A percentile compares a stretch with the other conserved stretches of the same genome.
Conservation (phyloP, 2,113 vertebrate species). For the Thamnophis sirtalis region DNA sequence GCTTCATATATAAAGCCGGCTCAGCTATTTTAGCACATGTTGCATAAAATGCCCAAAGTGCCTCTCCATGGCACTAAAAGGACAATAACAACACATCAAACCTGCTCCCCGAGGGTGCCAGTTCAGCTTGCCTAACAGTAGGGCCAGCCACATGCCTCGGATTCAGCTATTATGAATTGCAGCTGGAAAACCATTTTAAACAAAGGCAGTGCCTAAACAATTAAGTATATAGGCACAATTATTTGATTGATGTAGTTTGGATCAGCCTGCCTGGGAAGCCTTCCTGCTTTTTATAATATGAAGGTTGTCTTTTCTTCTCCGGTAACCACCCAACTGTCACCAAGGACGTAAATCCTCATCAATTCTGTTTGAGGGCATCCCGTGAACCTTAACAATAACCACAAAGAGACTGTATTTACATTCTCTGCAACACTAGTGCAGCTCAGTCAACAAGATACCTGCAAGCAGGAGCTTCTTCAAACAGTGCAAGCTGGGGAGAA, state of each 20-base stretch:
- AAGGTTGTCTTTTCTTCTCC: not conserved
- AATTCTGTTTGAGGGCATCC: slow-evolving; percentile 22
- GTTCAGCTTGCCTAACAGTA: not conserved
- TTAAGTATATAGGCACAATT: not conserved
- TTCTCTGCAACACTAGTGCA: slow-evolving; percentile 53
- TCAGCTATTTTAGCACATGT: not conserved
- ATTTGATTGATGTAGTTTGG: not conserved
- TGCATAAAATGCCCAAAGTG: not conserved
- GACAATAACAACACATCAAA: not conserved
- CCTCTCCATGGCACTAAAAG: not conserved
- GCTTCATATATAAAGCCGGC: not conserved
- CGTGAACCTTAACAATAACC: slow-evolving; percentile 40
- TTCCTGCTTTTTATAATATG: not conserved
- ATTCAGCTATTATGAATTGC: not conserved
- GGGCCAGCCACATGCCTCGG: not conserved
- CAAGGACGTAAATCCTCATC: slow-evolving; percentile 47
- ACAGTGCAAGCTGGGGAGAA: not conserved
- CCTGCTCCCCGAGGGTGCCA: not conserved
- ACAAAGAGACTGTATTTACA: slow-evolving; percentile 53
- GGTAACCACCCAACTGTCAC: slow-evolving; percentile 34
- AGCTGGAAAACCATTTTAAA: not conserved
- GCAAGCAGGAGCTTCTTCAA: not conserved
- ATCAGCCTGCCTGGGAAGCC: not conserved
- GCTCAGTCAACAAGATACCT: slow-evolving; percentile 57
- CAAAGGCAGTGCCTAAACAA: not conserved